These are phyloP conservation scores for Temnothorax longispinosus DNA, from an alignment of 1,140 invertebrate genomes.

Conservation along the genomic window DNA sequence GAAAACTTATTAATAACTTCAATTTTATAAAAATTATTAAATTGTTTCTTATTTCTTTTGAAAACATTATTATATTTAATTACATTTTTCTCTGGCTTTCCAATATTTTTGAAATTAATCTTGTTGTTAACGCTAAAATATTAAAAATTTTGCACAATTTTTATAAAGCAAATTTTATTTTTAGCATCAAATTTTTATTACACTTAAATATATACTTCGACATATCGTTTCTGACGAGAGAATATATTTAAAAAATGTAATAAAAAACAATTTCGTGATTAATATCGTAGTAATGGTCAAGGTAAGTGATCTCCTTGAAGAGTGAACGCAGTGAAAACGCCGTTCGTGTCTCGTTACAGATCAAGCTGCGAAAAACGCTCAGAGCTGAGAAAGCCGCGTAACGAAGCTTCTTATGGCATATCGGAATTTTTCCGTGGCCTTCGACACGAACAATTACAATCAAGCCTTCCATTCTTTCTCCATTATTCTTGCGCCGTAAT, in stretches of 20 bases:
- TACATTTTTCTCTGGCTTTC: not conserved
- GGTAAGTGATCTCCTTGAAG: constrained; percentile 29
- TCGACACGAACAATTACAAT: constrained; percentile 44
- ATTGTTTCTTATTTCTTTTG: not conserved
- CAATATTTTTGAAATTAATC: not conserved
- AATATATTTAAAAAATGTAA: not conserved
- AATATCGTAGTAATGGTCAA: constrained; percentile 46
- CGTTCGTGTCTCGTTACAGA: constrained; percentile 28
- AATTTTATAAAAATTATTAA: not conserved
- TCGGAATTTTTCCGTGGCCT: constrained; percentile 45
- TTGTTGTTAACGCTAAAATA: not conserved
- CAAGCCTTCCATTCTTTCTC: constrained; percentile 33
- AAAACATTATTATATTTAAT: not conserved
- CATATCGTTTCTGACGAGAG: not conserved
- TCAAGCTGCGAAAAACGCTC: constrained; percentile 33
- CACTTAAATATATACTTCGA: not conserved
- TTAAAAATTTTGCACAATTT: too few species aligned
- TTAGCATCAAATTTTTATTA: not conserved
- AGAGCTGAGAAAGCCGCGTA: constrained; percentile 30
- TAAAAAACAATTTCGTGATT: constrained; percentile 17
- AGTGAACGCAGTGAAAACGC: constrained; percentile 46
- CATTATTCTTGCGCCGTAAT: not conserved
- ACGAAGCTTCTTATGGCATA: constrained; percentile 52
- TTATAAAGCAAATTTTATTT: not conserved
- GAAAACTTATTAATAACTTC: not conserved